phyloP scores from a whole-genome alignment of 1,140 invertebrate genomes.

The Ptiloglossa arizonensis region DNA sequence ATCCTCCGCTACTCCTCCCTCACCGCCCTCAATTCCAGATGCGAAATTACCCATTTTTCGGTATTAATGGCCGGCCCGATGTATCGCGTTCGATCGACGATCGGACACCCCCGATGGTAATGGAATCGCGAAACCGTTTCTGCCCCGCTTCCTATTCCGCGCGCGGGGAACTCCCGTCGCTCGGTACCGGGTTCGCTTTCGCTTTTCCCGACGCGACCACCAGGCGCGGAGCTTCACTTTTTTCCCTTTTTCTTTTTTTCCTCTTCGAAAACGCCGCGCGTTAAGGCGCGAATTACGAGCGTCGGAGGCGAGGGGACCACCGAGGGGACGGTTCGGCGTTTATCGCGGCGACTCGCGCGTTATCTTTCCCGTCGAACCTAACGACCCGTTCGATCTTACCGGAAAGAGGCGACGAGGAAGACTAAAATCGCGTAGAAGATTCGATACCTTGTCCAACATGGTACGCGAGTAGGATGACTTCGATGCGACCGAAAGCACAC shows the following conservation, averaged over 20 bases:
- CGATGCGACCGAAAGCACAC: too few relatives aligned
- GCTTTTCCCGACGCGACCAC: conserved; percentile 10
- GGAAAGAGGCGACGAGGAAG: too few relatives aligned
- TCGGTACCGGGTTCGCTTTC: conserved; percentile 28
- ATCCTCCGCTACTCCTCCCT: conserved; percentile 68
- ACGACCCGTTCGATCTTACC: too few relatives aligned
- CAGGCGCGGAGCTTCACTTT: too few relatives aligned
- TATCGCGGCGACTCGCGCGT: too few relatives aligned
- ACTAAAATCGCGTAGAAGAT: too few relatives aligned
- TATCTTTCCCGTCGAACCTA: too few relatives aligned
- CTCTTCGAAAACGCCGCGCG: not conserved
- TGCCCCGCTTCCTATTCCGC: conserved; percentile 39
- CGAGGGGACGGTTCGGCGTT: too few relatives aligned
- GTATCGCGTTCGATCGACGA: conserved; percentile 59
- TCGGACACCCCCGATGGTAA: conserved; percentile 49
- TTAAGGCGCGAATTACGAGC: too few relatives aligned
- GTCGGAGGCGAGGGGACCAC: too few relatives aligned
- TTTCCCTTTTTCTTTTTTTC: not conserved
- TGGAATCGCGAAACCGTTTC: conserved; percentile 61
- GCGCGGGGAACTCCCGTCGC: not conserved
- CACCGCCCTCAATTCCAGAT: conserved; percentile 71
- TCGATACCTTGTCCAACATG: too few relatives aligned
- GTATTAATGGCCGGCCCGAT: conserved; percentile 73
- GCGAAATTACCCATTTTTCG: conserved; percentile 79
- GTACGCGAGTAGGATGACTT: too few relatives aligned